Evolutionary conservation across 1,140 invertebrate genomes (phyloP), one percentile per base, ranked within the genome.

Genomic region (Pseudomyrmex concolor): DNA sequence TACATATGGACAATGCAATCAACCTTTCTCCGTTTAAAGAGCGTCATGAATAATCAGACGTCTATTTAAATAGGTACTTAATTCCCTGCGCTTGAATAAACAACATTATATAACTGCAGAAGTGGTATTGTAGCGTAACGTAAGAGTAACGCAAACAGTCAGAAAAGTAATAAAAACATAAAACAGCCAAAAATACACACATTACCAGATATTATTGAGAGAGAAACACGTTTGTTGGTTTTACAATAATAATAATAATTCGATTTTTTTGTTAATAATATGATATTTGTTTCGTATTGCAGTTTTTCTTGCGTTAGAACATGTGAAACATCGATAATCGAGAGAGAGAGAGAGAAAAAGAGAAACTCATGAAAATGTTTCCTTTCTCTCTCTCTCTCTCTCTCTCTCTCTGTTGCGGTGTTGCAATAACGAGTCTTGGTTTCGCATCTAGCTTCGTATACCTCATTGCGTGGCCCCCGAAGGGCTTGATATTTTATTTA

Each of bases 401-500:
- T 34, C 34, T 34, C 34, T 34, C 70, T 83, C 84, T 34, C 54
- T 78, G 82, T 84, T 60, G 57, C 62, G 60, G 55, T 80, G 68
- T 86, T 60, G 66, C 63, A 68, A 89, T 88, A 89, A 84, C 74
- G 74, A 84, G 74, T 80, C 67, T 67, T 72, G 87, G 63, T 86
- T 90, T 85, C 74, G 80, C 82, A 83, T 86, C 73, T 71, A 70
- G 74, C 60, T 84, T 90, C 84, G 85, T 84, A 89, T 72, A 86
- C 59, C 84, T 89, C 91, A 93, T 93, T 92, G 92, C 88, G 89
- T 90, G 91, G 89, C 91, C n/a, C n/a, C n/a, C 86, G 66, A 86
- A 89, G 89, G 89, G 89, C 89, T 87, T 83, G 81, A 85, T 91
- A 92, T 91, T 91, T 92, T 92, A 92, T 92, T 92, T 92, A 91